Percentiles rank a stretch among this genome's conserved stretches.
Conservation (phyloP, 1,140 invertebrate genomes). For the Aphaenogaster floridana region DNA sequence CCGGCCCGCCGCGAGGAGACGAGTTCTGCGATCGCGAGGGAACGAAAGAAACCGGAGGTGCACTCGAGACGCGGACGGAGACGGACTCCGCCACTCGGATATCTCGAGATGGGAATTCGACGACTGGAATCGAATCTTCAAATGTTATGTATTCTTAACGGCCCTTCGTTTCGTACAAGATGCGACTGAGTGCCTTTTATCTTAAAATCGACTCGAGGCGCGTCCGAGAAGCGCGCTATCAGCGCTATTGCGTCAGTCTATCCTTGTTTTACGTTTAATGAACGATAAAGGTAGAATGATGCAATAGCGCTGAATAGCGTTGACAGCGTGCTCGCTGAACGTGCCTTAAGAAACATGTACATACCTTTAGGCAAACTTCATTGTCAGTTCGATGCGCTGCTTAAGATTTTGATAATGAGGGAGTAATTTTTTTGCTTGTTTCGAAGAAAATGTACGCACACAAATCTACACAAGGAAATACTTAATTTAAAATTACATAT, state of each 20-base stretch:
- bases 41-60: not conserved
- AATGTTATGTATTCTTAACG: not conserved
- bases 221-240: too few species aligned
- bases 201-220: not conserved
- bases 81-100: not conserved
- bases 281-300: too few species aligned
- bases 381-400: not conserved
- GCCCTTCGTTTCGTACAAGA: not conserved
- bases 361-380: not conserved
- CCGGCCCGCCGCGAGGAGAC: slow-evolving; percentile 30
- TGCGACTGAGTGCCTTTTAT: not conserved
- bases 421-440: not conserved
- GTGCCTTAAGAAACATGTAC: not conserved
- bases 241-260: too few species aligned
- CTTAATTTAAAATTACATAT: not conserved
- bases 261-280: too few species aligned
- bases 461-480: not conserved
- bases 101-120: slow-evolving; percentile 12
- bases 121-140: not conserved
- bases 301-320: too few species aligned
- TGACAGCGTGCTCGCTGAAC: too few species aligned
- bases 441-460: not conserved
- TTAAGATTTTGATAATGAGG: not conserved
- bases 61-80: not conserved
- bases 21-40: slow-evolving; percentile 40